Conservation (phyloP, 2,888 invertebrate species). For the Anagyrus pseudococci region DNA sequence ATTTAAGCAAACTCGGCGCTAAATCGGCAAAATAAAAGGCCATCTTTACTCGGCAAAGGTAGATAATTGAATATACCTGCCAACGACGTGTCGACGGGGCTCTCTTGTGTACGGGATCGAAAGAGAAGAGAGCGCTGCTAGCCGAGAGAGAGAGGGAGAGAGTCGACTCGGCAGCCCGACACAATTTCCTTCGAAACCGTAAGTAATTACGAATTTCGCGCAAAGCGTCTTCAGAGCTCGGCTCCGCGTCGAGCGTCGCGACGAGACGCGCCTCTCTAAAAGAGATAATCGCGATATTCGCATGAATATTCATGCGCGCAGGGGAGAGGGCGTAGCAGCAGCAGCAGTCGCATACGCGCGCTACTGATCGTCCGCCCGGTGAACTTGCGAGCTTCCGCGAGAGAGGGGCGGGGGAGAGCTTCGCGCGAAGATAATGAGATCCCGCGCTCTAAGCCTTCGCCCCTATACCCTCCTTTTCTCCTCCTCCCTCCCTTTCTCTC, state of each 20-base stretch:
- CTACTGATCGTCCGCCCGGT: slow-evolving; percentile 43
- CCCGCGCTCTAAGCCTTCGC: slow-evolving; percentile 49
- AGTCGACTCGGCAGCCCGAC: not conserved
- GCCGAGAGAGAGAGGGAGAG: too few species aligned
- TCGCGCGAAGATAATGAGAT: slow-evolving; percentile 54
- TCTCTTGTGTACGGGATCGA: too few species aligned
- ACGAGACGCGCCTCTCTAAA: slow-evolving; percentile 23
- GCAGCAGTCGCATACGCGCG: slow-evolving; percentile 36
- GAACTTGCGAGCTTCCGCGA: slow-evolving; percentile 42
- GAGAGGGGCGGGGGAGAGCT: slow-evolving; percentile 37
- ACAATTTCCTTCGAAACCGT: slow-evolving; percentile 33
- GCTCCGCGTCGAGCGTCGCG: not conserved
- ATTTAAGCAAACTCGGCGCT: too few species aligned
- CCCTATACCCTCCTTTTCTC: too few species aligned
- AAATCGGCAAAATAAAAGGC: too few species aligned
- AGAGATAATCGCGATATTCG: slow-evolving; percentile 41
- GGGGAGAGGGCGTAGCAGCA: slow-evolving; percentile 5
- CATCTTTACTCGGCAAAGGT: too few species aligned
- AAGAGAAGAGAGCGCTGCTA: too few species aligned
- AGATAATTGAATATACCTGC: too few species aligned
- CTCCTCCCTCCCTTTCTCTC: too few species aligned
- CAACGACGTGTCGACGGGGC: too few species aligned
- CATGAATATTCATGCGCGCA: slow-evolving; percentile 44
- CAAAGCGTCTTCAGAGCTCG: not conserved
- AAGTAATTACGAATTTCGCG: slow-evolving; percentile 37